Evolutionary conservation across 2,888 invertebrate species (phyloP).

Genomic region (Anaspis maculata): DNA sequence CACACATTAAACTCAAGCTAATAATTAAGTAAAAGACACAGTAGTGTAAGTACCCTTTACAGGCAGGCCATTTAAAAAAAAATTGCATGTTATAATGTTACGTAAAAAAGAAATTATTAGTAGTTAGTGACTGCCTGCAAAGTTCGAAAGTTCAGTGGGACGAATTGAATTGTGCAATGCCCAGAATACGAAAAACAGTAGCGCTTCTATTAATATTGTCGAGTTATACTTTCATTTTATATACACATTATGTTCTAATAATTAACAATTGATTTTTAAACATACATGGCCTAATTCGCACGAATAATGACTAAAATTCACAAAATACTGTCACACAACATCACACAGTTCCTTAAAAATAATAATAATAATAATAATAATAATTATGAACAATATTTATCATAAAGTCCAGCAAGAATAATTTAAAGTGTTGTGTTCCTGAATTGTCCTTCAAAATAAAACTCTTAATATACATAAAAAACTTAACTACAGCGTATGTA

Average conservation of each 20-base stretch:
- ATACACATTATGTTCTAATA: constrained; percentile 17
- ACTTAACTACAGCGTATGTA: too few species aligned
- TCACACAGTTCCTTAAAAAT: constrained; percentile 11
- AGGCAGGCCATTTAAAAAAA: constrained; percentile 2
- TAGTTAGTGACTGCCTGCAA: neutral
- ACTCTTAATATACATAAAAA: too few species aligned
- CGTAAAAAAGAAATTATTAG: neutral
- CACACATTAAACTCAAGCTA: constrained; percentile 14
- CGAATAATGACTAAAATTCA: constrained; percentile 24
- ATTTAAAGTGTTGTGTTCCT: too few species aligned
- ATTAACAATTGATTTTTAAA: constrained; percentile 15
- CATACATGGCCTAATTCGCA: constrained; percentile 20
- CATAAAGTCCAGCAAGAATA: constrained; percentile 1
- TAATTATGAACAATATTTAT: constrained; percentile 1
- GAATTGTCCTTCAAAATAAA: too few species aligned
- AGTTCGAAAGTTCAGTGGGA: neutral
- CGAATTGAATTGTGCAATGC: neutral
- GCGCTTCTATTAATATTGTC: constrained; percentile 20
- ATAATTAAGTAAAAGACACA: neutral
- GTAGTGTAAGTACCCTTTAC: constrained; percentile 3
- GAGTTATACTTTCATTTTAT: constrained; percentile 15
- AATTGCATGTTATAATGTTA: neutral
- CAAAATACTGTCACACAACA: constrained; percentile 23
- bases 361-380: constrained; percentile 1
- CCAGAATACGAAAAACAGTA: neutral